These are phyloP conservation scores for Lagopus leucura DNA, from an alignment of 2,113 vertebrate species.

Conservation along the genomic window DNA sequence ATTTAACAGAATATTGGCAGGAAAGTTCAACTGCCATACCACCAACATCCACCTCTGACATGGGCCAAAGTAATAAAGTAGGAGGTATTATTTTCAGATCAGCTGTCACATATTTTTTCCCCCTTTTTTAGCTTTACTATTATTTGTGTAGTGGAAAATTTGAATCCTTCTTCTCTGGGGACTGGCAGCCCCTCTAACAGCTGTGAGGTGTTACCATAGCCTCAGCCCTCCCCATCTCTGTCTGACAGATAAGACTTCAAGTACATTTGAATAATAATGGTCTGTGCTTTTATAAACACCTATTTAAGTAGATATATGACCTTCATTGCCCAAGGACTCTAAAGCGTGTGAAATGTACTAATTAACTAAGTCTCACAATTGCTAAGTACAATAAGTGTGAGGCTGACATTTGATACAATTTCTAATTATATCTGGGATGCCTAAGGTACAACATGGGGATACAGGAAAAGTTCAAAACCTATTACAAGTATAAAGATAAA, in stretches of 20 bases:
- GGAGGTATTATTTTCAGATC: not conserved
- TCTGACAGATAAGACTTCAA: not conserved
- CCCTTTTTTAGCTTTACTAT: no score
- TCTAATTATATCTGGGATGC: slow-evolving; percentile 51
- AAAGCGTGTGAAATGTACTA: not conserved
- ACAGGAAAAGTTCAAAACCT: slow-evolving; percentile 46
- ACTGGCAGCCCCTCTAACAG: not conserved
- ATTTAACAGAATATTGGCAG: no score
- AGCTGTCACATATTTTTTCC: not conserved
- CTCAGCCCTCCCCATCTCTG: not conserved
- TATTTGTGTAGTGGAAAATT: not conserved
- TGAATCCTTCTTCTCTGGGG: not conserved
- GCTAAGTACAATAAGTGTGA: not conserved
- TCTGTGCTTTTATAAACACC: slow-evolving; percentile 26
- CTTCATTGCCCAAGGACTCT: slow-evolving; percentile 34
- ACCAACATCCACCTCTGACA: no score
- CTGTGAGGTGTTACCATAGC: not conserved
- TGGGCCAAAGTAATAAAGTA: no score
- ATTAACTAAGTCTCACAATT: slow-evolving; percentile 55
- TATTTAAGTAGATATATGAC: slow-evolving; percentile 7
- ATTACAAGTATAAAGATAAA: slow-evolving; percentile 54
- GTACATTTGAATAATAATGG: slow-evolving; percentile 32
- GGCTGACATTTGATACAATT: slow-evolving; percentile 47
- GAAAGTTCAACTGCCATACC: no score
- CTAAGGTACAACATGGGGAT: slow-evolving; percentile 9